phyloP scores from a whole-genome alignment of 2,797 vertebrate species.

The Pseudochaenichthys georgianus region DNA sequence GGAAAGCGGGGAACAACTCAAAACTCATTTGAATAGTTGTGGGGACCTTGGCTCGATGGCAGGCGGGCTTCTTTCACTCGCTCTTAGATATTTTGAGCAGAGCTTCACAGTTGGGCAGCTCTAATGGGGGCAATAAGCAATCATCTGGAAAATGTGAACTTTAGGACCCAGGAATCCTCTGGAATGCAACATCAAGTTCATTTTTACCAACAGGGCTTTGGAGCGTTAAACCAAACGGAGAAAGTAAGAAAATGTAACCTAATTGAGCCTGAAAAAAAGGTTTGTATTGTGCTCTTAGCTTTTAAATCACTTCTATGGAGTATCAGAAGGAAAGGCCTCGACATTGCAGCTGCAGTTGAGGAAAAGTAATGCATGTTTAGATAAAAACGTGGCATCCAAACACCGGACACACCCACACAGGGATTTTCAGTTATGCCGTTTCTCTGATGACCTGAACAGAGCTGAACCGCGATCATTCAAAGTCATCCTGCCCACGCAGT shows the following conservation, averaged over 20 bases:
- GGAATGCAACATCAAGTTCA: conserved; percentile 2
- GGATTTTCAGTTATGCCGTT: background rate
- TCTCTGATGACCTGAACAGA: background rate
- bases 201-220: conserved; percentile 4
- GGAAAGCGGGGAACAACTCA: conserved; percentile 7
- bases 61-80: conserved; percentile 24
- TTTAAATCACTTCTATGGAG: conserved; percentile 13
- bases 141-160: conserved; percentile 51
- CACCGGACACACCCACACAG: background rate
- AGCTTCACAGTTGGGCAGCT: conserved; percentile 27
- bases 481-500: background rate
- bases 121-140: conserved; percentile 11
- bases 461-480: background rate
- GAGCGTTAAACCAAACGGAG: background rate
- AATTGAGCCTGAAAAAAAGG: background rate
- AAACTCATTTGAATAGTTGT: background rate
- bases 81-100: conserved; percentile 17
- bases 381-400: background rate
- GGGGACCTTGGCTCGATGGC: background rate
- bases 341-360: background rate
- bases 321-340: background rate
- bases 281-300: conserved; percentile 50
- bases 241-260: background rate
- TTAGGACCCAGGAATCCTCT: conserved; percentile 13
- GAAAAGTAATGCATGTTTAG: background rate